A percentile compares a stretch with the other conserved stretches of the same genome.
phyloP scores from a whole-genome alignment of 2,888 invertebrate genomes.

The Quadroppia sp. region DNA sequence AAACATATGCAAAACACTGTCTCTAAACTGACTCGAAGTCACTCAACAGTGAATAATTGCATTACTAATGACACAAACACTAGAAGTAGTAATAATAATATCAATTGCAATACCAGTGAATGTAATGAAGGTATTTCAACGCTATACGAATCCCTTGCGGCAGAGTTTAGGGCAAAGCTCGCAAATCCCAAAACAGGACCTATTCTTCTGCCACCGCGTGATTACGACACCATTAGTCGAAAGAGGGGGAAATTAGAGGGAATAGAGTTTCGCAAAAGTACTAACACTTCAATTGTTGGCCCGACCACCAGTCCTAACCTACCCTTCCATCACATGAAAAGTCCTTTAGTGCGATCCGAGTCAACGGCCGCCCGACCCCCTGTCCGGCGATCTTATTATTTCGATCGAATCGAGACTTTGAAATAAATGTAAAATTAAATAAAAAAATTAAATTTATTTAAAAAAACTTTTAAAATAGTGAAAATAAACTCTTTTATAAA shows the following conservation, averaged over 20 bases:
- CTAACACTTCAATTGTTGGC: conserved; percentile 46
- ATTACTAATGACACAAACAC: conserved; percentile 8
- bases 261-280: conserved; percentile 60
- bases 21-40: conserved; percentile 14
- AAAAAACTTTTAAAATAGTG: no score
- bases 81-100: conserved; percentile 9
- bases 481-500: no score
- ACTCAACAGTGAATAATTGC: conserved; percentile 26
- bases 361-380: not conserved
- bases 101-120: not conserved
- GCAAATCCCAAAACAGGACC: conserved; percentile 59
- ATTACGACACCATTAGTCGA: conserved; percentile 87
- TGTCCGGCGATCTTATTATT: conserved; percentile 14
- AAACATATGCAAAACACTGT: conserved; percentile 21
- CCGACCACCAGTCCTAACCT: not conserved
- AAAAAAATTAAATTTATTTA: no score
- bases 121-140: conserved; percentile 58
- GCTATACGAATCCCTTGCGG: conserved; percentile 83
- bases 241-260: conserved; percentile 70
- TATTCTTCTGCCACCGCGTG: conserved; percentile 81
- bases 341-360: conserved; percentile 7
- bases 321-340: not conserved
- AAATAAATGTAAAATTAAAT: not conserved
- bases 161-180: conserved; percentile 76
- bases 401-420: not conserved